phyloP scores from a whole-genome alignment of 2,888 invertebrate genomes.

The Leptopilina syphax region DNA sequence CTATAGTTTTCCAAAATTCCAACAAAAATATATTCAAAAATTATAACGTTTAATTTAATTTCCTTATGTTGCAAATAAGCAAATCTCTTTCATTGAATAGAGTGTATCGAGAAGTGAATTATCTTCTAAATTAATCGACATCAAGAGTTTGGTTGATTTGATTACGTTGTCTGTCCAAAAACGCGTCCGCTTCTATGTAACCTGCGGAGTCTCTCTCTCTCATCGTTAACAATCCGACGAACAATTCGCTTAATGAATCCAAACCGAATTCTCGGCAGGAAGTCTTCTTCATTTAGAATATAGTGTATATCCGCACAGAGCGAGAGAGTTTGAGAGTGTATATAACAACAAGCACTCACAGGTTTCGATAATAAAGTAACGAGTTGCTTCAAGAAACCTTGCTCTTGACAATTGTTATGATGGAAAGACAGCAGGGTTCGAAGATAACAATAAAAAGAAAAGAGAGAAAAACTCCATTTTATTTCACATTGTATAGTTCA shows the following conservation, averaged over 20 bases:
- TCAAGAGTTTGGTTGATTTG: constrained; percentile 1
- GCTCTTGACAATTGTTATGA: too few species aligned
- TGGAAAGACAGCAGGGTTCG: background rate
- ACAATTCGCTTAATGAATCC: constrained; percentile 32
- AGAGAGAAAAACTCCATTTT: background rate
- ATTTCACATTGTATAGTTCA: background rate
- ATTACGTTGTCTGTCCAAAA: constrained; percentile 29
- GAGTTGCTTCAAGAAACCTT: constrained; percentile 27
- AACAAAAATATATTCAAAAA: too few species aligned
- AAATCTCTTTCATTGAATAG: too few species aligned
- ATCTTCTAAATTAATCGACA: background rate
- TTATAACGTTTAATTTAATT: too few species aligned
- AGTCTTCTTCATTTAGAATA: constrained; percentile 30
- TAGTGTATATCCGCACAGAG: background rate
- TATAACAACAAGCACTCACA: background rate
- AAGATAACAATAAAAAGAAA: background rate
- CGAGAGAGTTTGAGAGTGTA: background rate
- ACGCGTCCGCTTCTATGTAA: background rate
- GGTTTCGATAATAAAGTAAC: constrained; percentile 19
- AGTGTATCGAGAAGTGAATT: background rate
- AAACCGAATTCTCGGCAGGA: constrained; percentile 31
- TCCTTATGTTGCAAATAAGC: too few species aligned
- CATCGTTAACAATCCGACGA: constrained; percentile 6
- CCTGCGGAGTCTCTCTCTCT: background rate
- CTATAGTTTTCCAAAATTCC: too few species aligned